Evolutionary conservation across 1,140 invertebrate genomes (phyloP), one percentile per base, ranked within the genome.

Genomic region (Aleiodes sp.): DNA sequence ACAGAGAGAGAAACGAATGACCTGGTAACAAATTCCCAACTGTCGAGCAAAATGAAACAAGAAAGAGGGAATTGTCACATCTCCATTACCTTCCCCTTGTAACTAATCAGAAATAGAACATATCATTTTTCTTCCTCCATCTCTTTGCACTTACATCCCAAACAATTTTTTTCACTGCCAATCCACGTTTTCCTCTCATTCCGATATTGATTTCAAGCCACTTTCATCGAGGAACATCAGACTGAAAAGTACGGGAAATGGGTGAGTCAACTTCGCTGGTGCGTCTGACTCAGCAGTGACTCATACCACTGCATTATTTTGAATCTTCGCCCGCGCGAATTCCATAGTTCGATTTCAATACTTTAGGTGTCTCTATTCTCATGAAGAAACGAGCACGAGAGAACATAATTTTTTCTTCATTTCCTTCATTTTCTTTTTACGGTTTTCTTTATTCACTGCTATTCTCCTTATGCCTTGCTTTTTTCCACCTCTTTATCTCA

Each of bases 311-410:
- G 46, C 3, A 16, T 21, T 52, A 26, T 12, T 16, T 7, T n/a
- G n/a, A n/a, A n/a, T n/a, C n/a, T n/a, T n/a, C n/a, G n/a, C n/a
- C n/a, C n/a, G n/a, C n/a, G n/a, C n/a, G n/a, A n/a, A n/a, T n/a
- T n/a, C n/a, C n/a, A n/a, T n/a, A n/a, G n/a, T n/a, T n/a, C n/a
- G n/a, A n/a, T n/a, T n/a, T n/a, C n/a, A n/a, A n/a, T n/a, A n/a
- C n/a, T n/a, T n/a, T n/a, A n/a, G n/a, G n/a, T n/a, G n/a, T n/a
- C n/a, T n/a, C n/a, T n/a, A n/a, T n/a, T 24, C 43, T 33, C 41
- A 10, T 19, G 39, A 26, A 33, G 19, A 66, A 57, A 24, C 46
- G 46, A 66, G n/a, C n/a, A n/a, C n/a, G n/a, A n/a, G n/a, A n/a
- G n/a, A n/a, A n/a, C n/a, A 56, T 12, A 35, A 52, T 31, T 52